phyloP scores from a whole-genome alignment of 1,140 invertebrate species.

The Helicoverpa armigera region DNA sequence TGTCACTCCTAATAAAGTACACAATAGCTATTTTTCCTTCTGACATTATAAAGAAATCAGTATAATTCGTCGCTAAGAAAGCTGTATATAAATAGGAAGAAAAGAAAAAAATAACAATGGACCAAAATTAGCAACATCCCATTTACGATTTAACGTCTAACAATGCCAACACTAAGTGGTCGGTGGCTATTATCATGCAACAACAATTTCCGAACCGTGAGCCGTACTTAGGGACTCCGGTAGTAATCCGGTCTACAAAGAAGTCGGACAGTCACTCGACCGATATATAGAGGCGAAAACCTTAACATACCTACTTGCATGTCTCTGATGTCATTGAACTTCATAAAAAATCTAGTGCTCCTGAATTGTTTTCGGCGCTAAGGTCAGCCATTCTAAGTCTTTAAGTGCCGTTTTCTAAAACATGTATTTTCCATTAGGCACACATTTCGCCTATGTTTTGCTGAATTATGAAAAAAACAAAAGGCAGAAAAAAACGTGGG shows the following conservation, averaged over 20 bases:
- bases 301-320: no score
- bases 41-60: neutral
- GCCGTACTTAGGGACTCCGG: constrained; percentile 9
- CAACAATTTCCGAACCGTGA: constrained; percentile 31
- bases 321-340: no score
- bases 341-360: no score
- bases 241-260: neutral
- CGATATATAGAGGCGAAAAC: neutral
- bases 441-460: no score
- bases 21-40: neutral
- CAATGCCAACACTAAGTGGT: constrained; percentile 19
- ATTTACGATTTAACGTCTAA: neutral
- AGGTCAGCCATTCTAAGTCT: no score
- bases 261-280: constrained; percentile 7
- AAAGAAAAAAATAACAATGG: constrained; percentile 5
- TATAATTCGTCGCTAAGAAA: neutral
- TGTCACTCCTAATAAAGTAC: no score
- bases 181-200: constrained; percentile 28
- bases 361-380: no score
- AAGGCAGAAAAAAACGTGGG: neutral
- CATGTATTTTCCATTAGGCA: no score
- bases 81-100: neutral
- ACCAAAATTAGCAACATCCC: neutral
- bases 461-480: neutral
- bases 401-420: no score